Conservation (phyloP, 2,113 vertebrate genomes). For the Thamnaconus septentrionalis region DNA sequence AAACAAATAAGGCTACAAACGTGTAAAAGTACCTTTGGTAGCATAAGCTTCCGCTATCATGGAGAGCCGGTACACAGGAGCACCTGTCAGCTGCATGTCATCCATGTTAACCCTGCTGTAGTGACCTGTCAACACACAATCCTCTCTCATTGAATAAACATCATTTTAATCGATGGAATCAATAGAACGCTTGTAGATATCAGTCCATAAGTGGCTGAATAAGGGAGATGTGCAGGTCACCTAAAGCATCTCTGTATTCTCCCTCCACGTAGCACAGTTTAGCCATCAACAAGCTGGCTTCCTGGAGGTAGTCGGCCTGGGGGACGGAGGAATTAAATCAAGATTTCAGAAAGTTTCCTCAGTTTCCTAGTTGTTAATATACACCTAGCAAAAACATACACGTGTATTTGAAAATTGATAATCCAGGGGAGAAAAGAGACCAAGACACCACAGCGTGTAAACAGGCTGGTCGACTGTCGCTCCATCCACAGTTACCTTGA, state of each 20-base stretch:
- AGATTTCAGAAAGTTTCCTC: background rate
- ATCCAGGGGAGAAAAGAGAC: background rate
- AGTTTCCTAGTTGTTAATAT: too few relatives aligned
- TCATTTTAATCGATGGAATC: background rate
- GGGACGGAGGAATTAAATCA: background rate
- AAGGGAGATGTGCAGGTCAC: constrained; percentile 21
- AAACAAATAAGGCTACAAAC: background rate
- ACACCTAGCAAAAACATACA: too few relatives aligned
- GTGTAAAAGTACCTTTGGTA: constrained; percentile 83
- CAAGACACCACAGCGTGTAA: too few relatives aligned
- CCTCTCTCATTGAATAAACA: background rate
- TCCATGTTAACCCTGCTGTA: constrained; percentile 86
- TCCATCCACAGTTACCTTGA: constrained; percentile 82
- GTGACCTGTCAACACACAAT: constrained; percentile 68
- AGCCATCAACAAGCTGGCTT: constrained; percentile 90
- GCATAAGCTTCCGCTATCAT: constrained; percentile 95
- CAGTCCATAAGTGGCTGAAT: background rate
- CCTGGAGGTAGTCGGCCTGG: constrained; percentile 92
- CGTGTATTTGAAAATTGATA: too few relatives aligned
- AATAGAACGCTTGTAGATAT: too few relatives aligned
- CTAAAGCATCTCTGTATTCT: constrained; percentile 85
- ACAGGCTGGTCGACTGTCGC: background rate
- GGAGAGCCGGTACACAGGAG: constrained; percentile 86
- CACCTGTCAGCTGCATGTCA: constrained; percentile 85
- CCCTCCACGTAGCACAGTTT: constrained; percentile 94